phyloP scores from a whole-genome alignment of 2,113 vertebrate genomes.

The Aramus guarauna region DNA sequence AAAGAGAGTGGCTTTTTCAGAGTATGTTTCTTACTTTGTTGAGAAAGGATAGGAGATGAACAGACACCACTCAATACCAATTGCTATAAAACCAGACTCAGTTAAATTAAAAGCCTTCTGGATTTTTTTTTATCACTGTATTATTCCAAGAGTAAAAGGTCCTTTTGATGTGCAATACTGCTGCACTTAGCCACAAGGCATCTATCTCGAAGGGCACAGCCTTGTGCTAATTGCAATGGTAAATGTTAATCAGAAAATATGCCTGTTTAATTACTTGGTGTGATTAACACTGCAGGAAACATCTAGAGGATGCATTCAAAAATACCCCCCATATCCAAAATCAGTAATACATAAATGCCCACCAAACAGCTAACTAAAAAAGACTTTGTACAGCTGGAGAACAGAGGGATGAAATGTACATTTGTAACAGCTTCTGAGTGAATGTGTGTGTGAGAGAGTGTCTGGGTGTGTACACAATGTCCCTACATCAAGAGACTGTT shows the following conservation, averaged over 20 bases:
- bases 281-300: slow-evolving; percentile 59
- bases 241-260: slow-evolving; percentile 64
- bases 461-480: fast-evolving
- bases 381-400: not conserved
- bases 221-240: slow-evolving; percentile 31
- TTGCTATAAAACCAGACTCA: not conserved
- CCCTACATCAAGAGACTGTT: not conserved
- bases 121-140: not conserved
- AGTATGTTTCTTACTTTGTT: not conserved
- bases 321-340: slow-evolving; percentile 11
- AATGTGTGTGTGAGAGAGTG: not conserved
- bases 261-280: slow-evolving; percentile 59
- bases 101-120: slow-evolving; percentile 33
- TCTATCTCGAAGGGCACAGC: slow-evolving; percentile 14
- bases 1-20: not conserved
- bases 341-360: not conserved
- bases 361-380: not conserved
- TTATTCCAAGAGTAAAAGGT: slow-evolving; percentile 36
- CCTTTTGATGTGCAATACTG: slow-evolving; percentile 25
- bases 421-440: not conserved
- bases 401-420: not conserved
- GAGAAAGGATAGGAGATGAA: not conserved
- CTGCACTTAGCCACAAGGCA: slow-evolving; percentile 37
- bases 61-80: not conserved
- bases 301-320: slow-evolving; percentile 31